Base-by-base conservation (phyloP, 2,797 vertebrate genomes). In the Eurystomus glaucurus region DNA sequence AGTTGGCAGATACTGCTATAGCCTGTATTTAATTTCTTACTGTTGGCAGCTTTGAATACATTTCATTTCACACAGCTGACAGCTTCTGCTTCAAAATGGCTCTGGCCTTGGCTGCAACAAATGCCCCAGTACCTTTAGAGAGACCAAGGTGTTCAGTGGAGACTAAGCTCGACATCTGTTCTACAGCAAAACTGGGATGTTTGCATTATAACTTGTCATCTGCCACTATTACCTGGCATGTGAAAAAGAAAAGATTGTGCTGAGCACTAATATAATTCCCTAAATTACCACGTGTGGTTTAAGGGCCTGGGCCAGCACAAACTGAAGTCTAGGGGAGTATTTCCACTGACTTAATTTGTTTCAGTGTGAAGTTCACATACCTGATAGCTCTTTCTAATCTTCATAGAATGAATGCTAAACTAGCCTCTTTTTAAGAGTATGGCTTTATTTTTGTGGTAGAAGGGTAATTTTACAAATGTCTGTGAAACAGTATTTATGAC, bases 1-100 rank as follows among this genome's bases (percentile, higher is more conserved):
- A 8, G 3, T 4, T 95, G 89, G 77, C 71, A 93, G 65, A 31
- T 1, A 0, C 25, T 12, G 10, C 88, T 1, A 0, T 25, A 70
- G 74, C 33, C 95, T 94, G 93, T 62, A 70, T 92, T 96, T 93
- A 80, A 96, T 97, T 96, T 83, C 92, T 83, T 71, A 29, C 37
- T 83, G 29, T 37, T 58, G 80, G 85, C 93, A 97, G 86, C 58
- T 75, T 85, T 57, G 45, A 86, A 74, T 83, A 75, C 21, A 4
- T 94, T 96, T 95, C 62, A 90, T 96, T 96, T 94, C 92, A 76
- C 54, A 68, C 86, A 90, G 80, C 94, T 97, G 95, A 86, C 2
- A 0, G 43, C 85, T 90, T 88, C 86, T 91, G 82, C 90, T 90
- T 91, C 96, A 93, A 89, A 94, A 96, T 45, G 66, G 48, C 60